phyloP scores from a whole-genome alignment of 2,113 vertebrate species.

The Uria aalge region DNA sequence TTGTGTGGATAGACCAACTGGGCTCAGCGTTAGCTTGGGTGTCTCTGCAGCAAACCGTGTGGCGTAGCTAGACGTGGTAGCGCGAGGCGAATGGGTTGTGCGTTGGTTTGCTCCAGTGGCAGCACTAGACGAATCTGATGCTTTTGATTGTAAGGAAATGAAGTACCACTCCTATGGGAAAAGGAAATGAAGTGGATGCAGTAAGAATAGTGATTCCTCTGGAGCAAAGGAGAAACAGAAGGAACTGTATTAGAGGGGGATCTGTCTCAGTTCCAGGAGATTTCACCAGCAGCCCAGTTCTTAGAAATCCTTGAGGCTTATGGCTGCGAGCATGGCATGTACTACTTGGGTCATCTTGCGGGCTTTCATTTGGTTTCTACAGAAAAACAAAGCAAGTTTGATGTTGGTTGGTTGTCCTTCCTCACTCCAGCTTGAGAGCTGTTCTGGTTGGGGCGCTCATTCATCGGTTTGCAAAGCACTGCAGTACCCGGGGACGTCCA shows the following conservation, averaged over 20 bases:
- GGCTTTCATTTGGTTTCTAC: slow-evolving; percentile 11
- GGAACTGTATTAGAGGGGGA: not conserved
- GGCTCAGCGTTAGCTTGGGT: not conserved
- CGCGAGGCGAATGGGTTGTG: not conserved
- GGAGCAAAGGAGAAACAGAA: not conserved
- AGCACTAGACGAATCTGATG: not conserved
- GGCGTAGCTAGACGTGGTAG: not conserved
- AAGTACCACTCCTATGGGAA: not conserved
- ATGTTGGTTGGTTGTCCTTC: not conserved
- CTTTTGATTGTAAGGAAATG: not conserved
- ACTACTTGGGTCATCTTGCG: not conserved
- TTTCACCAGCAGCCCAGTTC: not conserved
- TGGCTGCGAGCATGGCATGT: not conserved
- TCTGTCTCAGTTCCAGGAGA: not conserved
- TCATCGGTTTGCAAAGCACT: not conserved
- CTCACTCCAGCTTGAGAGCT: not conserved
- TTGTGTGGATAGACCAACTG: not conserved
- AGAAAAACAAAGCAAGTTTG: slow-evolving; percentile 1
- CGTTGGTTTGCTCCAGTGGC: not conserved
- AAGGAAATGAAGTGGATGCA: not conserved
- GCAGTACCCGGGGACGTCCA: not conserved
- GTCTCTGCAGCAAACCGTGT: not conserved
- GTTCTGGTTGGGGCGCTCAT: not conserved
- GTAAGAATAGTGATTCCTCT: not conserved
- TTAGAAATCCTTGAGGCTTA: not conserved